phyloP scores from a whole-genome alignment of 1,140 invertebrate genomes.

The Ceratina japonica region DNA sequence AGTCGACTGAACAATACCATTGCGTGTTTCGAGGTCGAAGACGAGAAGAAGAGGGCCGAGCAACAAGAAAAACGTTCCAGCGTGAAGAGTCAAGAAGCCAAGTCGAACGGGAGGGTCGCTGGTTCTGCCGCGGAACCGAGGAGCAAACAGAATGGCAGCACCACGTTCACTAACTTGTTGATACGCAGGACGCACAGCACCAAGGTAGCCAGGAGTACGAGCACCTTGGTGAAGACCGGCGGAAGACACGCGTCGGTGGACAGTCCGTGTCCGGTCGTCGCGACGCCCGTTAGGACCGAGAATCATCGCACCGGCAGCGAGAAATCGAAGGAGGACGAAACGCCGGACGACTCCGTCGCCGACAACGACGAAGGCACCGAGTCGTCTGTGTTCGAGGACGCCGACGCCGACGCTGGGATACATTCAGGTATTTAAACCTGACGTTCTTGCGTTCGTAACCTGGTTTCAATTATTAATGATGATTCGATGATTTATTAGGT shows the following conservation, averaged over 20 bases:
- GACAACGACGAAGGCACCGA: slow-evolving; percentile 66
- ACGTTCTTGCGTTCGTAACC: too few relatives aligned
- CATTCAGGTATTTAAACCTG: slow-evolving; percentile 51
- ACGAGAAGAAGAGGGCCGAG: slow-evolving; percentile 48
- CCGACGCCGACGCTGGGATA: slow-evolving; percentile 79
- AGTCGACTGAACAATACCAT: slow-evolving; percentile 69
- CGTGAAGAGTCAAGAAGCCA: slow-evolving; percentile 11
- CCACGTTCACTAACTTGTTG: slow-evolving; percentile 72
- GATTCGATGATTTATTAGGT: too few relatives aligned
- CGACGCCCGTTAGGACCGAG: slow-evolving; percentile 48
- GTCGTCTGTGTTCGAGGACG: slow-evolving; percentile 69
- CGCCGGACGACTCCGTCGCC: slow-evolving; percentile 47
- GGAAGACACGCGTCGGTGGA: slow-evolving; percentile 60
- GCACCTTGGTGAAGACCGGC: slow-evolving; percentile 66
- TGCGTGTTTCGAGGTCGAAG: slow-evolving; percentile 63
- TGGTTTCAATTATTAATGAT: too few relatives aligned
- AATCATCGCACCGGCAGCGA: slow-evolving; percentile 33
- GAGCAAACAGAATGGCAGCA: slow-evolving; percentile 51
- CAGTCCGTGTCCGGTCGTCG: slow-evolving; percentile 24
- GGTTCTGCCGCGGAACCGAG: slow-evolving; percentile 45
- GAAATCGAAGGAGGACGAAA: slow-evolving; percentile 48
- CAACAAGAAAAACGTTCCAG: slow-evolving; percentile 25
- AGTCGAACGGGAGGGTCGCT: slow-evolving; percentile 31
- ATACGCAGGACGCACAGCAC: slow-evolving; percentile 86
- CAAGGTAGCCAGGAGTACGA: slow-evolving; percentile 84